Evolutionary conservation across 2,113 vertebrate species (phyloP).

Genomic region (Myrmophylax atrothorax): DNA sequence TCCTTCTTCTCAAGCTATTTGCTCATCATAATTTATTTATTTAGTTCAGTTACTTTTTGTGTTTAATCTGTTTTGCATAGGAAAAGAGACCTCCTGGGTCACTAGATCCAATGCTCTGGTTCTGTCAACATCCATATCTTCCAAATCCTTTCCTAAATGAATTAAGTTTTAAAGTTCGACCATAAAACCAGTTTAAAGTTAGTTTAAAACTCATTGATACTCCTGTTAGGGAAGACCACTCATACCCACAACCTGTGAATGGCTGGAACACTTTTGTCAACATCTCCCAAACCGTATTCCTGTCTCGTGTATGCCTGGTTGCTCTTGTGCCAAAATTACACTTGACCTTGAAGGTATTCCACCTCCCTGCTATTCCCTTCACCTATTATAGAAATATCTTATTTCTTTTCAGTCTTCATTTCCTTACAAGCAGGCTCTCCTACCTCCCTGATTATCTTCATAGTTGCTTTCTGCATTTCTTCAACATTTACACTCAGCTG

Average conservation of each 20-base stretch:
- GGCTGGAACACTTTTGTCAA: background rate
- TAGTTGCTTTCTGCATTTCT: background rate
- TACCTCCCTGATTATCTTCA: background rate
- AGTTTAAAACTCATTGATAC: background rate
- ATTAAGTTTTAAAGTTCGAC: background rate
- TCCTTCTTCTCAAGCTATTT: background rate
- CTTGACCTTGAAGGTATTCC: background rate
- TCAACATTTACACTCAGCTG: background rate
- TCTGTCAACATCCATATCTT: background rate
- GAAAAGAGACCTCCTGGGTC: background rate
- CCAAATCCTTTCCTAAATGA: background rate
- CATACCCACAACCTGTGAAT: background rate
- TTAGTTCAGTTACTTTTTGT: background rate
- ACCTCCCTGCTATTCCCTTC: background rate
- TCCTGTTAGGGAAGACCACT: background rate
- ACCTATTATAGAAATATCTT: background rate
- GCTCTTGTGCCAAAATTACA: background rate
- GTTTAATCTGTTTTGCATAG: background rate
- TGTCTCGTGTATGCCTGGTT: background rate
- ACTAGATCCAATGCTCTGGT: background rate
- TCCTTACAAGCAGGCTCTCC: background rate
- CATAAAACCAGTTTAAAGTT: background rate
- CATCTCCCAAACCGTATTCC: background rate
- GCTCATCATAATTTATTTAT: background rate
- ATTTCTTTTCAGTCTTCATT: background rate